Base-by-base conservation (phyloP, 2,113 vertebrate genomes). In the Limnothrissa miodon region DNA sequence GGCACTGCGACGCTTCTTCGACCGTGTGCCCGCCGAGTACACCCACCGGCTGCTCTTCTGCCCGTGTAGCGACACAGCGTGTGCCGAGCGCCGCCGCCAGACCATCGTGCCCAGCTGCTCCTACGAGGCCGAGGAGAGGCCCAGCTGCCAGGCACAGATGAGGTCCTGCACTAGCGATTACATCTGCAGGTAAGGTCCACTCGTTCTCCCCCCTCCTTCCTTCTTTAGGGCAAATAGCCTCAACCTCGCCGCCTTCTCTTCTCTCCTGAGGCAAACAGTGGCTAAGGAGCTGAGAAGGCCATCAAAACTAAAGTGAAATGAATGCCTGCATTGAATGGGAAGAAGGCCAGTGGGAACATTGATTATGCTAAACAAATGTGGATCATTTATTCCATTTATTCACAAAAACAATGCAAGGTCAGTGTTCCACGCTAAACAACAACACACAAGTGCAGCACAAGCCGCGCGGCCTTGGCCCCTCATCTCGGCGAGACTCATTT, bases 71-170 rank as follows among this genome's bases (percentile, higher is more conserved):
- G 96, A 99, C 91, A 94, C 93, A 1, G 85, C 94, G 8, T 99
- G 98, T 13, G 96, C 96, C 5, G 97, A 98, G 90, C 96, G 98
- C 4, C 93, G 98, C 1, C 93, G 96, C 83, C 96, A 98, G 92
- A 98, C 97, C 83, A 97, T 99, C 23, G 98, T 98, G 8, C 98
- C 98, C 0, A 90, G 95, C 80, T 99, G 98, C 79, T 97, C 97
- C 1, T 98, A 98, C 80, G 96, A 97, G 33, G 87, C 90, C 1
- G 89, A 46, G 21, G 94, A 93, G 9, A 95, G 95, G 83, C 95
- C 96, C 81, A 98, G 95, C 89, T 99, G 98, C 87, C 93, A 98
- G 82, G 89, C 93, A n/a, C 95, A 98, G 84, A 93, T 94, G 91
- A 91, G 93, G 46, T 90, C 92, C 81, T 99, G 98, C 90, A 92